These are phyloP conservation scores for Drosophila pseudotalamancana DNA, from an alignment of 2,888 invertebrate genomes.

Conservation along the genomic window DNA sequence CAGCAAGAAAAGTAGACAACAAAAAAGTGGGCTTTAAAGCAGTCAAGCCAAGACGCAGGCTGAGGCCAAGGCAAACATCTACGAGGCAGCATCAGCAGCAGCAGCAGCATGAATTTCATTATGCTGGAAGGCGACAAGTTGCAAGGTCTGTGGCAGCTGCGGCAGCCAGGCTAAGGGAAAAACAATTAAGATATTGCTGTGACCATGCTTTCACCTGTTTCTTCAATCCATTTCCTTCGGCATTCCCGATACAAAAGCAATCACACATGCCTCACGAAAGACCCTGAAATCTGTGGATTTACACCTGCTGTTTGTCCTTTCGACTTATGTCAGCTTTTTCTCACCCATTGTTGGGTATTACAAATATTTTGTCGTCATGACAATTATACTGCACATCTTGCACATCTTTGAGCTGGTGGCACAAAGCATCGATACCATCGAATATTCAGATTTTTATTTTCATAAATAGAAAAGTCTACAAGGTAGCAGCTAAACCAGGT, in stretches of 20 bases:
- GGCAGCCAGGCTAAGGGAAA: conserved; percentile 6
- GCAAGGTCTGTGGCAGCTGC: conserved; percentile 31
- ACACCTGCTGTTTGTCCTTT: conserved; percentile 2
- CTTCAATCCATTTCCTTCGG: no score
- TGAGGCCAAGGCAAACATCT: conserved; percentile 32
- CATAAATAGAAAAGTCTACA: no score
- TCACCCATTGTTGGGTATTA: neutral
- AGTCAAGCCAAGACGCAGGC: conserved; percentile 23
- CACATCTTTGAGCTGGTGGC: conserved; percentile 2
- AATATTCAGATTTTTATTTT: no score
- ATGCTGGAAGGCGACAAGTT: conserved; percentile 16
- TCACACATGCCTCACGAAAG: neutral
- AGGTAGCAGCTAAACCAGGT: no score
- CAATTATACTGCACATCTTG: conserved; percentile 68
- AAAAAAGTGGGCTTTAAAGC: conserved; percentile 10
- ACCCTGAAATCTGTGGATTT: conserved; percentile 3
- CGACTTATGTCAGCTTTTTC: conserved; percentile 23
- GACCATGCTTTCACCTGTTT: neutral
- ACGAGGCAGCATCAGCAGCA: neutral
- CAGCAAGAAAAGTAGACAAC: no score
- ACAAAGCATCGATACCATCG: no score
- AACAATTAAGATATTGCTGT: conserved; percentile 40
- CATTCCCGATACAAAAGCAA: neutral
- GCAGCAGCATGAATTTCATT: conserved; percentile 22
- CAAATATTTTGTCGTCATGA: conserved; percentile 20